A percentile compares a stretch with the other conserved stretches of the same genome.
These are phyloP conservation scores for Ectropis crepuscularia DNA, from an alignment of 2,888 invertebrate species.

Conservation along the genomic window DNA sequence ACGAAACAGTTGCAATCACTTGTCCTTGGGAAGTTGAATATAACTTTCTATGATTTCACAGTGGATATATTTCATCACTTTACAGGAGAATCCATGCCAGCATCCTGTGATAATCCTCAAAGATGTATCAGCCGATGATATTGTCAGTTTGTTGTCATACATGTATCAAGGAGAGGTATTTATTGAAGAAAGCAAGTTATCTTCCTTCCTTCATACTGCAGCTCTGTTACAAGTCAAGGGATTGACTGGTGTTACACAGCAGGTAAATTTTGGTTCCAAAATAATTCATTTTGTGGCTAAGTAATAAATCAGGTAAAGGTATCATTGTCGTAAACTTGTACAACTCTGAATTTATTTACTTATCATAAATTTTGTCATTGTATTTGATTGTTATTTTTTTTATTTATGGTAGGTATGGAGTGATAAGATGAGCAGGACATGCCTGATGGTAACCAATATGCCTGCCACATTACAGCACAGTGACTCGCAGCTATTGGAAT, in stretches of 20 bases:
- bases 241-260: conserved; percentile 83
- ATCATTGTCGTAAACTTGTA: too few species aligned
- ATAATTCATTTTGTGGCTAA: not conserved
- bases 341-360: too few species aligned
- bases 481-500: too few species aligned
- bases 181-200: conserved; percentile 87
- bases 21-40: not conserved
- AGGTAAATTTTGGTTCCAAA: conserved; percentile 55
- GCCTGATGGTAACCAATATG: too few species aligned
- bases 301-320: too few species aligned
- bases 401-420: too few species aligned
- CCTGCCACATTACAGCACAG: too few species aligned
- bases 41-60: conserved; percentile 9
- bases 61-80: not conserved
- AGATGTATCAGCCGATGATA: conserved; percentile 87
- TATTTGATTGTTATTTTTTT: too few species aligned
- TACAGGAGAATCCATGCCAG: conserved; percentile 89
- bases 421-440: too few species aligned
- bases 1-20: not conserved
- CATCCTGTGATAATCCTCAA: conserved; percentile 90
- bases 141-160: conserved; percentile 87
- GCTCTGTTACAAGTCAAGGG: conserved; percentile 88
- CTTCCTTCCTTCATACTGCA: conserved; percentile 88
- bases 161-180: conserved; percentile 91
- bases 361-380: too few species aligned